Evolutionary conservation across 2,888 invertebrate species (phyloP), one percentile per base, ranked within the genome.

Genomic region (Dryocosmus kuriphilus): DNA sequence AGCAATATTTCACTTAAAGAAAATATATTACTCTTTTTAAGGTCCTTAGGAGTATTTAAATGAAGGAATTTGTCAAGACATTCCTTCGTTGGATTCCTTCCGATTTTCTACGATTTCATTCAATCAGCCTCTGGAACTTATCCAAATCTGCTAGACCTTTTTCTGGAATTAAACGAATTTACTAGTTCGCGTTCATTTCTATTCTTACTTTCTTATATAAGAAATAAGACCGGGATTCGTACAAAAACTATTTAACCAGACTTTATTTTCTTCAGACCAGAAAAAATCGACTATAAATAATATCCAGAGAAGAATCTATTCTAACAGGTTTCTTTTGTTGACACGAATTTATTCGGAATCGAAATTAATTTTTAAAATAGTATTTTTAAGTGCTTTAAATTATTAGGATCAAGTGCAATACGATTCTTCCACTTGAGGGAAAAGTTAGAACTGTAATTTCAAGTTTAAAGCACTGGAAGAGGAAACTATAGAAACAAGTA

Each of bases 121-220:
- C 27, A 60, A 60, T 60, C 60, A 27, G 60, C 60, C 14, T 27
- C 6, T 60, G 60, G 60, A 60, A 27, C 60, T 16, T 60, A 60
- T 60, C 60, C 60, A 60, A 60, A 60, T 60, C 14, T 60, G 60
- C 60, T 60, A 14, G 60, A 60, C 60, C 60, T 27, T 60, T 60
- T 60, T 60, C 60, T 60, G 60, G 60, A 60, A 60, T 60, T 60
- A 24, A 60, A 60, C 24, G 60, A 60, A 60, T 60, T 24, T 27
- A 60, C 24, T 60, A 60, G 60, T 16, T 60, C 60, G 14, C 27
- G 27, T 60, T 27, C 16, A 60, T 27, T 24, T 60, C 60, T 60
- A 7, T 16, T 60, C 16, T 27, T 60, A 60, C 24, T 27, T 22
- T 16, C 60, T 60, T 24, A 16, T 16, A 16, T 11, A 60, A 24